A percentile compares a stretch with the other conserved stretches of the same genome.
These are phyloP conservation scores for Amblyjoppa fuscipennis DNA, from an alignment of 2,888 invertebrate genomes.

Conservation along the genomic window DNA sequence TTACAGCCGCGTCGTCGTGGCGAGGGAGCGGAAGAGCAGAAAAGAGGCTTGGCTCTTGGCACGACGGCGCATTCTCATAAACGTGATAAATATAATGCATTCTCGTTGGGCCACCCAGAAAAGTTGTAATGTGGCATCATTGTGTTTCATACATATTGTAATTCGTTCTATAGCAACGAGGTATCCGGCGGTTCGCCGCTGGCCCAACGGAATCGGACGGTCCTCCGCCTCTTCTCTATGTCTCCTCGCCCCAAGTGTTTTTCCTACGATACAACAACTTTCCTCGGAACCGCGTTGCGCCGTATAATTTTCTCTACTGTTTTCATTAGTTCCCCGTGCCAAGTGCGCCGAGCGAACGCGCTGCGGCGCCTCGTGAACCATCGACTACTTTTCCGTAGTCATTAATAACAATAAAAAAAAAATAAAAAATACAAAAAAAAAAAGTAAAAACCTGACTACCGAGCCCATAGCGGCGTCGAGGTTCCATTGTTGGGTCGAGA, in stretches of 20 bases:
- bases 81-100: slow-evolving; percentile 72
- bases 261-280: slow-evolving; percentile 65
- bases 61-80: slow-evolving; percentile 66
- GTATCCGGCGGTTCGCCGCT: not conserved
- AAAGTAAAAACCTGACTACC: slow-evolving; percentile 28
- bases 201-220: not conserved
- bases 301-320: slow-evolving; percentile 69
- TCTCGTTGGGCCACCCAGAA: slow-evolving; percentile 72
- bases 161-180: slow-evolving; percentile 48
- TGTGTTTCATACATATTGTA: slow-evolving; percentile 71
- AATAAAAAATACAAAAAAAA: not conserved
- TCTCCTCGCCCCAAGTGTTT: slow-evolving; percentile 54
- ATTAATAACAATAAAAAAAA: slow-evolving; percentile 50
- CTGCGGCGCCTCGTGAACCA: slow-evolving; percentile 53
- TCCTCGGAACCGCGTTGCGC: slow-evolving; percentile 39
- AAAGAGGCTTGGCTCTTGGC: slow-evolving; percentile 59
- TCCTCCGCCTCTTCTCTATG: slow-evolving; percentile 7
- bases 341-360: slow-evolving; percentile 16
- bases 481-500: slow-evolving; percentile 27
- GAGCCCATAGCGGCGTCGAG: slow-evolving; percentile 12
- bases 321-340: slow-evolving; percentile 70
- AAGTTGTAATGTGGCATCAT: slow-evolving; percentile 71
- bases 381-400: slow-evolving; percentile 58
- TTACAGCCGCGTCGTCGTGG: slow-evolving; percentile 2
- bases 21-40: not conserved